A percentile compares a stretch with the other conserved stretches of the same genome.
Conservation (phyloP, 2,888 invertebrate genomes). For the Pterostichus niger region DNA sequence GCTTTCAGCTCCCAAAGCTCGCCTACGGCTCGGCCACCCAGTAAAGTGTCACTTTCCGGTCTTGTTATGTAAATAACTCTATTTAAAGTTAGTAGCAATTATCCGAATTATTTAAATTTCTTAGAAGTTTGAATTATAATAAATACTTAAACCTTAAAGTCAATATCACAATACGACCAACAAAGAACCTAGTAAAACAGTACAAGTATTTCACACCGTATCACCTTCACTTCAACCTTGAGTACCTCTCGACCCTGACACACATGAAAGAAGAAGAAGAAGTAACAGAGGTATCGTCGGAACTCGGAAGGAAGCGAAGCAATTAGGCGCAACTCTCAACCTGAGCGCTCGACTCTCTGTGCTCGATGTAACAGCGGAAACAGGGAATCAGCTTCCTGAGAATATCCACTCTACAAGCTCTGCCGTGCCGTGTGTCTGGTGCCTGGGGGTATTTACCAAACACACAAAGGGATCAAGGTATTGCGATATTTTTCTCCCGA, state of each 20-base stretch:
- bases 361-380: constrained; percentile 16
- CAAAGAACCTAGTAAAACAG: too few species aligned
- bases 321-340: constrained; percentile 35
- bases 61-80: too few species aligned
- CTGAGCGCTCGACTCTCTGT: background rate
- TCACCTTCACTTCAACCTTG: background rate
- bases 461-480: constrained; percentile 46
- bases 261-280: constrained; percentile 42
- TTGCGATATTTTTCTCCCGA: background rate
- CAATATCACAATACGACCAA: too few species aligned
- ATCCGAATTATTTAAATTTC: too few species aligned
- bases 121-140: too few species aligned
- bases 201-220: background rate
- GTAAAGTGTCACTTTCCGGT: too few species aligned
- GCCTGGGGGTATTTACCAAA: constrained; percentile 32
- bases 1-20: too few species aligned
- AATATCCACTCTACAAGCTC: constrained; percentile 18
- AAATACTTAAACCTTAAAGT: too few species aligned
- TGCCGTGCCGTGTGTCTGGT: background rate
- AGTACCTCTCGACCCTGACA: constrained; percentile 35
- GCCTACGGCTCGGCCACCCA: too few species aligned
- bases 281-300: background rate
- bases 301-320: constrained; percentile 40
- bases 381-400: constrained; percentile 19
- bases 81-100: too few species aligned